Conservation (phyloP, 1,140 invertebrate genomes). For the Cydia pomonella region DNA sequence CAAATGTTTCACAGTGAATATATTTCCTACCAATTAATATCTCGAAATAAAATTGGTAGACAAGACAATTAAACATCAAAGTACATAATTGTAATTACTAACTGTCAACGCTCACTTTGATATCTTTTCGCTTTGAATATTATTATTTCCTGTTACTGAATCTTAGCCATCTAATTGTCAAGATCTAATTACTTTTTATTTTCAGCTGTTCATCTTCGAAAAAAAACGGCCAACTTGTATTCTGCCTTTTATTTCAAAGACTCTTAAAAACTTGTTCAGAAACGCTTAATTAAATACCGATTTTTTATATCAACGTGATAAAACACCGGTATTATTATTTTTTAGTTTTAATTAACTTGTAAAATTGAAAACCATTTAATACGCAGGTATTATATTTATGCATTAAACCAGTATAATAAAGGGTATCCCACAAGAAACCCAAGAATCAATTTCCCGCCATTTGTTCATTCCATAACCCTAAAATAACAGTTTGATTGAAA, state of each 20-base stretch:
- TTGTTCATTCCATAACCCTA: no score
- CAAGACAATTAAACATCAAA: constrained; percentile 13
- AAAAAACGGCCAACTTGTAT: background rate
- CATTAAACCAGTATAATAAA: no score
- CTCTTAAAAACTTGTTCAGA: no score
- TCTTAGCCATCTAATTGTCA: background rate
- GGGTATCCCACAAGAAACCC: no score
- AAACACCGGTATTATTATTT: no score
- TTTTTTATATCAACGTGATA: no score
- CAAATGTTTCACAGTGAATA: background rate
- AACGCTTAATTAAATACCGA: no score
- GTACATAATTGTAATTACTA: background rate
- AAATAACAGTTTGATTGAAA: no score
- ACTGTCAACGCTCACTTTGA: background rate
- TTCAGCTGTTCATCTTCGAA: background rate
- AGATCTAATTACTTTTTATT: background rate
- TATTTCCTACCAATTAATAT: constrained; percentile 13
- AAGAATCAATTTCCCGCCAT: no score
- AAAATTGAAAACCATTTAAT: no score
- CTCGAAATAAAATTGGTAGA: constrained; percentile 3
- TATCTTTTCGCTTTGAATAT: background rate
- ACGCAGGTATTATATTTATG: no score
- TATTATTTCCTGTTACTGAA: background rate
- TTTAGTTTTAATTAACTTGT: no score
- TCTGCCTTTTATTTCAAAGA: background rate